A percentile compares a stretch with the other conserved stretches of the same genome.
Conservation (phyloP, 2,888 invertebrate genomes). For the Pachycephus smyrnensis region DNA sequence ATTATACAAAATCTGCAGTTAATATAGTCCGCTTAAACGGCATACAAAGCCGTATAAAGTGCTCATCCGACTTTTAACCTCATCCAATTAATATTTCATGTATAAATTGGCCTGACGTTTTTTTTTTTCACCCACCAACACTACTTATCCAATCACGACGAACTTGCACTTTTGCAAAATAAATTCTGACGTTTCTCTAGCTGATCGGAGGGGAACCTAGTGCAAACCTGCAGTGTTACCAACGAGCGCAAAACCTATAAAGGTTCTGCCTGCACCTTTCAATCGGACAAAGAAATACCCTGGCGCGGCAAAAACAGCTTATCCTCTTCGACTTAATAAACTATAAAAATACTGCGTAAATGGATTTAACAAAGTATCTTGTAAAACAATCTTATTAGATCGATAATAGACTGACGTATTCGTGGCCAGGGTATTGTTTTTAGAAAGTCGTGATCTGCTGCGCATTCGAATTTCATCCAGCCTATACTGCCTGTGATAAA, state of each 20-base stretch:
- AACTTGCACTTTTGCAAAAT: not conserved
- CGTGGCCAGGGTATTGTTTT: not conserved
- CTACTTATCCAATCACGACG: not conserved
- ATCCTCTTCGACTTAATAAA: not conserved
- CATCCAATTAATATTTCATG: conserved; percentile 4
- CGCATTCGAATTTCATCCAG: not conserved
- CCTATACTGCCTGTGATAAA: not conserved
- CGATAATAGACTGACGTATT: not conserved
- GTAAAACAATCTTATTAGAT: not conserved
- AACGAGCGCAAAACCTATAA: not conserved
- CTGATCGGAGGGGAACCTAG: not conserved
- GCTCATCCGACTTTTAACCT: not conserved
- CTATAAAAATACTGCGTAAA: not conserved
- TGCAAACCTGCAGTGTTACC: not conserved
- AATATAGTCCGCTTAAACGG: not conserved
- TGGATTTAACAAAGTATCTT: not conserved
- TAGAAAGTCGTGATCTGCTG: not conserved
- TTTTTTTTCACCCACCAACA: not conserved
- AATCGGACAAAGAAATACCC: not conserved
- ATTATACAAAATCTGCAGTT: not conserved
- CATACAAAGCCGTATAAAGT: not conserved
- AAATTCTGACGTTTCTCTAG: not conserved
- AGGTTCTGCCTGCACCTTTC: not conserved
- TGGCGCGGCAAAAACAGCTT: not conserved
- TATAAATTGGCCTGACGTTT: not conserved